Percentiles rank a stretch among this genome's conserved stretches.
Conservation (phyloP, 2,797 vertebrate genomes). For the Cirrhinus molitorella region DNA sequence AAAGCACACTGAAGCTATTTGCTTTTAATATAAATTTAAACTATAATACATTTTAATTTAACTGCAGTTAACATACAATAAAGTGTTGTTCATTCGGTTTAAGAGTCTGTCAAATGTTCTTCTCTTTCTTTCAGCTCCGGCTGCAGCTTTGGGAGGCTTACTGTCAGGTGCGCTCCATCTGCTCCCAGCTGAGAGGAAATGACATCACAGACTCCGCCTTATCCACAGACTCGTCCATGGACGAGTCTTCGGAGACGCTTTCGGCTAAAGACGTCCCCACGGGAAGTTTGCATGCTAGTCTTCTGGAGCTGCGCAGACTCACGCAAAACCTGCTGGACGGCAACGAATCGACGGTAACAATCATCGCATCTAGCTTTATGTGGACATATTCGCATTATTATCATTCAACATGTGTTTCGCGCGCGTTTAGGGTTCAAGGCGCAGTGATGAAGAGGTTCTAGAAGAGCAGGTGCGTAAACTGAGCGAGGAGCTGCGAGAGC, state of each 20-base stretch:
- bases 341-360: conserved; percentile 89
- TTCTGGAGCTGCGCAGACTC: conserved; percentile 92
- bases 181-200: conserved; percentile 92
- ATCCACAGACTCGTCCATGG: conserved; percentile 97
- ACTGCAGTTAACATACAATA: neutral
- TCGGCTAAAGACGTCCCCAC: conserved; percentile 94
- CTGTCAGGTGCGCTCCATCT: conserved; percentile 93
- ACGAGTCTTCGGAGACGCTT: conserved; percentile 95
- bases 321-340: conserved; percentile 94
- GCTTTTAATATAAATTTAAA: neutral
- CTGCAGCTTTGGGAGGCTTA: conserved; percentile 96
- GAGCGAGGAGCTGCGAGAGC: conserved; percentile 89
- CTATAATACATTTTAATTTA: neutral
- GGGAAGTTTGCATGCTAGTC: conserved; percentile 88
- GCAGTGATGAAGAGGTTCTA: conserved; percentile 92
- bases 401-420: conserved; percentile 33
- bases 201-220: conserved; percentile 93
- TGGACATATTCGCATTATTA: neutral
- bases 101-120: neutral
- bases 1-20: neutral
- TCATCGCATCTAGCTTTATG: too few species aligned
- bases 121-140: conserved; percentile 81
- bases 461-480: conserved; percentile 94
- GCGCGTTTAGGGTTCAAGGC: conserved; percentile 84
- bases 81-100: neutral